Base-by-base conservation (phyloP, 2,113 vertebrate genomes). In the Porphyrio hochstetteri region DNA sequence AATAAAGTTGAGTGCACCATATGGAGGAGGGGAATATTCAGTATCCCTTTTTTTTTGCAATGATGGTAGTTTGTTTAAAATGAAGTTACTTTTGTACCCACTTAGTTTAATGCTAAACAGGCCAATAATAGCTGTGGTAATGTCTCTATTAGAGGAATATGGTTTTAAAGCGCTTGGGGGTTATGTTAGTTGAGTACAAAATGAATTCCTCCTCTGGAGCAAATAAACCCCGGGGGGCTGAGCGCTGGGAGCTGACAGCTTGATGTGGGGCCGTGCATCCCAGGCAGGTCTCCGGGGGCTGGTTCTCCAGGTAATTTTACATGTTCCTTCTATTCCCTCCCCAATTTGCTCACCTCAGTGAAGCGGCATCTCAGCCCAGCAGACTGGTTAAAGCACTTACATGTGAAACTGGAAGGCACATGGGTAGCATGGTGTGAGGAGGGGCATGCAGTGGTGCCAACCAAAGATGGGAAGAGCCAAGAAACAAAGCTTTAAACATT, bases 171-270 rank as follows among this genome's bases (percentile, higher is more conserved):
- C 78, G 72, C 86, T 77, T 87, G 52, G 64, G 71, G 80, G 52
- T 76, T 78, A 5, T 75, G 28, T 83, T 82, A 95, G 90, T 42
- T 52, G 89, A 96, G 76, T 31, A 88, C 68, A 85, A 74, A 94
- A 87, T 56, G 68, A 95, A 94, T 94, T 94, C 56, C 72, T 81
- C 63, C 90, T 95, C 86, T 33, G 71, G 70, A 93, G 83, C 71
- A 92, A 67, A 72, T 20, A 90, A 96, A 87, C 50, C 70, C 63
- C 28, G 2, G 40, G 8, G 86, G 82, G 80, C 74, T 90, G 95
- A 69, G 44, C 56, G 76, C 90, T 68, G 69, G 50, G 79, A 94
- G 93, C 92, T 93, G 94, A 74, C 86, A 92, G 90, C 42, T 59
- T 44, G 42, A 68, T 61, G 27, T 53, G 83, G 80, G 87, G 78